Evolutionary conservation across 2,797 vertebrate species (phyloP).

Genomic region (Rhynchonycteris naso): DNA sequence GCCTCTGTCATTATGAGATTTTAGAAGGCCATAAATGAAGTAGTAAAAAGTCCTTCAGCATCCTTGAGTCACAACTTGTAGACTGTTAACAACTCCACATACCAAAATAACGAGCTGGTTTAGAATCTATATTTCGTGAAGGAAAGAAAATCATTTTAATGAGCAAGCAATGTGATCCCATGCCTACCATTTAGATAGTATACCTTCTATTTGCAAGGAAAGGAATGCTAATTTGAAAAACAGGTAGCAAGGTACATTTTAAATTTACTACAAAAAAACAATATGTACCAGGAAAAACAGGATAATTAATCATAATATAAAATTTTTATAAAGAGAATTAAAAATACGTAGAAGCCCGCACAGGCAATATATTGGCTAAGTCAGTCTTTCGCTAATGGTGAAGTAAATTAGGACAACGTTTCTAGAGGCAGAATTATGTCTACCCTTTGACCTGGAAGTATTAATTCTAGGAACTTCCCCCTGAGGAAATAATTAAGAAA

Average conservation of each 20-base stretch:
- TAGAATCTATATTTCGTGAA: background rate
- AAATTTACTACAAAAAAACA: conserved; percentile 46
- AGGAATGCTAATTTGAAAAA: conserved; percentile 46
- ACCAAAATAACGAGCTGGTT: background rate
- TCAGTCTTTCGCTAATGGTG: background rate
- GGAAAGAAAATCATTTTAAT: background rate
- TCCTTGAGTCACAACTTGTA: background rate
- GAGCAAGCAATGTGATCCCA: background rate
- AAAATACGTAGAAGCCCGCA: conserved; percentile 55
- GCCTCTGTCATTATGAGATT: background rate
- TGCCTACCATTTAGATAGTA: background rate
- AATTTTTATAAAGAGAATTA: conserved; percentile 48
- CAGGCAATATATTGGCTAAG: conserved; percentile 19
- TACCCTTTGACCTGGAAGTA: conserved; percentile 41
- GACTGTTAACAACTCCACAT: background rate
- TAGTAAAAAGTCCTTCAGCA: background rate
- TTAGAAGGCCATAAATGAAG: background rate
- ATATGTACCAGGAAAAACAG: conserved; percentile 29
- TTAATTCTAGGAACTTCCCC: conserved; percentile 8
- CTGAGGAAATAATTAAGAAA: conserved; percentile 50
- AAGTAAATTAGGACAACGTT: conserved; percentile 28
- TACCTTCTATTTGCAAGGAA: background rate
- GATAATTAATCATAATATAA: conserved; percentile 64
- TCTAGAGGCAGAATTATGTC: background rate
- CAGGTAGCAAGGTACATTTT: conserved; percentile 6